Base-by-base conservation (phyloP, 2,888 invertebrate genomes). In the Exocentrus adspersus region DNA sequence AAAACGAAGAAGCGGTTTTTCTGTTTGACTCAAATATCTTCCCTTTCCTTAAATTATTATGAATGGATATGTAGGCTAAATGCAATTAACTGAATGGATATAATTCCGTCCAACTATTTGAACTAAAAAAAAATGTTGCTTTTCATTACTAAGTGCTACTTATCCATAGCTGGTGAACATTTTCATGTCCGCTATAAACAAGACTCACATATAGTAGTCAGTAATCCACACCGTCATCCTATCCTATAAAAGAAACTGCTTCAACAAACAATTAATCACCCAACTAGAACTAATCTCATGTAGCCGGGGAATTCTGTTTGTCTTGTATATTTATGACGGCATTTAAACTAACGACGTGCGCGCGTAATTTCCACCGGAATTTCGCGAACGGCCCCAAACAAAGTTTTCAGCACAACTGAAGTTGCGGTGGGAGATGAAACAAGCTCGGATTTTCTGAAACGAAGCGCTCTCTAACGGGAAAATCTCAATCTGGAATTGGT, bases 401-500 rank as follows among this genome's bases (percentile, higher is more conserved):
- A 28, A 57, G 57, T 46, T 57, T 57, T 57, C 57, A 46, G 20
- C 57, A 57, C 30, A 46, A 57, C 57, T 57, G 43, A 54, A 54
- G 43, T 54, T 54, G 54, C 54, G 57, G 57, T 30, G 57, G 57
- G 28, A 57, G 57, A 57, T 46, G 57, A 57, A 46, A 46, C 57
- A 30, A 19, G 57, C 57, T 42, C 57, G 32, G 57, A 67, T 64
- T 67, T 62, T 28, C 37, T 45, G 50, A 60, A 58, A 60, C 54
- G 60, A 57, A 62, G 67, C 67, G 67, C 67, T 60, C 64, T 51
- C 67, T 67, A 62, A 64, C 67, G 67, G 67, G 50, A 58, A 67
- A 64, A 67, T 67, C 64, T 67, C 62, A 45, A 60, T 62, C 32
- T 46, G 60, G 57, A 64, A 60, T 60, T 60, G 67, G 62, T 67